A percentile compares a stretch with the other conserved stretches of the same genome.
Conservation (phyloP, 35 echinoderm and acorn worm species). For the Apostichopus japonicus region DNA sequence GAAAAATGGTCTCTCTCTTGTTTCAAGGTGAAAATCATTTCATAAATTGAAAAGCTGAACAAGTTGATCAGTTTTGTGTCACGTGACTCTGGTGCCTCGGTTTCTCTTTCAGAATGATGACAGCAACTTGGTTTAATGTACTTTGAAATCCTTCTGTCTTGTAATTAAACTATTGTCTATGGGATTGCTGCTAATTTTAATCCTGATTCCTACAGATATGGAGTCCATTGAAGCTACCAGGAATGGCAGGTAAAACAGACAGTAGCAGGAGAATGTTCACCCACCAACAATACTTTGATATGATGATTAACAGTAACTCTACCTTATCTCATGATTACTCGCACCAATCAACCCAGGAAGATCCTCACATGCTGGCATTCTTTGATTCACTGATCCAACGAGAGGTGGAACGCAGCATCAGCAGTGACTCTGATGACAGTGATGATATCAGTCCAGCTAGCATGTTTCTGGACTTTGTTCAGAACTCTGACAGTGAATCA, state of each 20-base stretch:
- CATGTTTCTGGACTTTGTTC: slow-evolving; percentile 80
- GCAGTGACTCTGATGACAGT: slow-evolving; percentile 85
- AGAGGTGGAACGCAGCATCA: slow-evolving; percentile 90
- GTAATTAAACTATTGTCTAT: too few species aligned
- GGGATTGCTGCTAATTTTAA: too few species aligned
- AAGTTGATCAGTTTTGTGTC: too few species aligned
- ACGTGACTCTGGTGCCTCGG: too few species aligned
- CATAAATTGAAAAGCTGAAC: too few species aligned
- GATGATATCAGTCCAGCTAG: slow-evolving; percentile 74
- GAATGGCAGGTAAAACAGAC: slow-evolving; percentile 62
- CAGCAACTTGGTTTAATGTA: too few species aligned
- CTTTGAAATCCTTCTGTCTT: too few species aligned
- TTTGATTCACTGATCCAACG: slow-evolving; percentile 97
- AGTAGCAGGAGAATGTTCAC: slow-evolving; percentile 80
- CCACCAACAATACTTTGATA: slow-evolving; percentile 93
- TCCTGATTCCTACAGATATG: slow-evolving; percentile 64
- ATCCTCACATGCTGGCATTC: slow-evolving; percentile 97
- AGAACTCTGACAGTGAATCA: slow-evolving; percentile 23
- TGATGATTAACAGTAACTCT: slow-evolving; percentile 91
- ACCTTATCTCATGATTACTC: slow-evolving; percentile 90
- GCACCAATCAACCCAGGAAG: slow-evolving; percentile 90
- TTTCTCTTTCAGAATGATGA: too few species aligned
- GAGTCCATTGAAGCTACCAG: slow-evolving; percentile 87
- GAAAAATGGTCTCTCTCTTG: too few species aligned
- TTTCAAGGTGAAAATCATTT: too few species aligned